Base-by-base conservation (phyloP, 1,140 invertebrate genomes). In the Lysiphlebus fabarum region DNA sequence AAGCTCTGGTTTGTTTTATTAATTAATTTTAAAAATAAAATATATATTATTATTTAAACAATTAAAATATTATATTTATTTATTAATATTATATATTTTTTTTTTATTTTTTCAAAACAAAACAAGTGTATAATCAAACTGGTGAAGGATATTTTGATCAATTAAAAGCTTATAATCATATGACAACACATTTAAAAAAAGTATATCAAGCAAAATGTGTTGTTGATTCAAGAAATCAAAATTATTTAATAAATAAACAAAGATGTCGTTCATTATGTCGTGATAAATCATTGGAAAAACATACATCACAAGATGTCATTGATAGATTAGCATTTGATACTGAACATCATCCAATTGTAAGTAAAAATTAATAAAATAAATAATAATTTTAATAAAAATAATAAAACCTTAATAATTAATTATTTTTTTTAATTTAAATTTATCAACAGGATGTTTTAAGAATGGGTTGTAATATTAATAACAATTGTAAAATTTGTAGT, bases 271-370 rank as follows among this genome's bases (percentile, higher is more conserved):
- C 56, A 44, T 64, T 65, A 48, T 47, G 55, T 54, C 45, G 50
- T 14, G 61, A 49, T 49, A 62, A 57, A 58, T 64, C 33, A 50
- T 53, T 53, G 1, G 58, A 61, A 6, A 62, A 57, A 33, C 65
- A 56, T 33, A 61, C 64, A 5, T 68, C 66, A n/a, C 59, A 70
- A 42, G 66, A 77, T 37, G 59, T 72, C 33, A 77, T 79, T 43
- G 68, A 78, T 56, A 71, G 56, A 67, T 66, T 78, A 36, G 71
- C 76, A 37, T 77, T 76, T 37, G 74, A 77, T 56, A 75, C 70
- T 7, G 64, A 67, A 36, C 69, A 76, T 63, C 69, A 77, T 70
- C 74, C 75, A 6, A 65, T 64, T 17, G 77, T 79, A 67, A 70
- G 70, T 53, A 41, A 42, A 43, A n/a, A n/a, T n/a, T n/a, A n/a